These are phyloP conservation scores for Petroica traversi DNA, from an alignment of 2,113 vertebrate species.

Conservation along the genomic window DNA sequence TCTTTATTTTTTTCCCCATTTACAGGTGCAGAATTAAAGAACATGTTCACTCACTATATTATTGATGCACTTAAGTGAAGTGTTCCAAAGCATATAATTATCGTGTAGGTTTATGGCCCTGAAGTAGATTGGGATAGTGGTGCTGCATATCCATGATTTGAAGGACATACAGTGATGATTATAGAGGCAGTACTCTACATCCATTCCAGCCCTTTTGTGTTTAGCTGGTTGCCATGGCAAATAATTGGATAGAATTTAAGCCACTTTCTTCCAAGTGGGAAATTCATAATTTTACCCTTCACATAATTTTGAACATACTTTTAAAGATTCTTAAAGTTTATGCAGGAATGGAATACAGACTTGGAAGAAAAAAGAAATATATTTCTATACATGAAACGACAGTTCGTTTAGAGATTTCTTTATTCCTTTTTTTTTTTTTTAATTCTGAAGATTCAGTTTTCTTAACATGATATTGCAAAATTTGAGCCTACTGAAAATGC, in stretches of 20 bases:
- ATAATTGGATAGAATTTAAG: slow-evolving; percentile 96
- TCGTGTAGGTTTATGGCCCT: slow-evolving; percentile 88
- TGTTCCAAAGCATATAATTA: slow-evolving; percentile 94
- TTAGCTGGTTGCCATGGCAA: slow-evolving; percentile 92
- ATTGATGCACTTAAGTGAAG: slow-evolving; percentile 95
- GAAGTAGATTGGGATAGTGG: slow-evolving; percentile 87
- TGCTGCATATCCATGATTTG: slow-evolving; percentile 87
- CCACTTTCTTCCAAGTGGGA: slow-evolving; percentile 92
- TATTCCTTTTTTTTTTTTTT: neutral
- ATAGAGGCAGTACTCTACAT: slow-evolving; percentile 85
- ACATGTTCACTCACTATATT: slow-evolving; percentile 87
- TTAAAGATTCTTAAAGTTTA: slow-evolving; percentile 84
- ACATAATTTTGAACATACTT: slow-evolving; percentile 85
- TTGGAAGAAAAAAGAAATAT: neutral
- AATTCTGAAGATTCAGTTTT: neutral
- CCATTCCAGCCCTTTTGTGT: slow-evolving; percentile 89
- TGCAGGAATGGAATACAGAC: slow-evolving; percentile 70
- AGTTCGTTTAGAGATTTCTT: neutral
- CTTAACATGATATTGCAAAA: neutral
- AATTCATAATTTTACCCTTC: slow-evolving; percentile 87
- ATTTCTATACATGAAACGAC: neutral
- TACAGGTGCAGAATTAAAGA: slow-evolving; percentile 90
- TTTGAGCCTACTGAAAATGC: neutral
- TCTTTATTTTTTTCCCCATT: slow-evolving; percentile 74
- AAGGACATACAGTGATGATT: slow-evolving; percentile 86